phyloP scores from a whole-genome alignment of 2,113 vertebrate species.

The Apteryx owenii region DNA sequence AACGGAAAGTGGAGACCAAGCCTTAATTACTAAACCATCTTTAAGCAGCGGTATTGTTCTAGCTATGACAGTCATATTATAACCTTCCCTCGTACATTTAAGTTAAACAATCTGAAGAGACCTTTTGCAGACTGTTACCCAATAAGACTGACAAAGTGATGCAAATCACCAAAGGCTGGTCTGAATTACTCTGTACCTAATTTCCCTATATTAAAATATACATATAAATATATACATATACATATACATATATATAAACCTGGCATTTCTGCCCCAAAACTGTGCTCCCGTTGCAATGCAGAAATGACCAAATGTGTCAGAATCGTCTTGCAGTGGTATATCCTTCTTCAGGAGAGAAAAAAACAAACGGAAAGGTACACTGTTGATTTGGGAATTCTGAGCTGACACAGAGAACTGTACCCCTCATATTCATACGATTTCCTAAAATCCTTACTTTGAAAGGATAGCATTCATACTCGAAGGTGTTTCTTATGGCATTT shows the following conservation, averaged over 20 bases:
- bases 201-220: not conserved
- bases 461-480: not conserved
- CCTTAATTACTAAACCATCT: not conserved
- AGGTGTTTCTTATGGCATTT: not conserved
- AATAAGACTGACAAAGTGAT: not conserved
- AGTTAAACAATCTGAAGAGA: not conserved
- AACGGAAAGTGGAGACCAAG: not conserved
- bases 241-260: fast-evolving
- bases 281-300: not conserved
- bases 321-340: not conserved
- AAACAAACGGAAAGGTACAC: not conserved
- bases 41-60: not conserved
- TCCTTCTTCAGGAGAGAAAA: not conserved
- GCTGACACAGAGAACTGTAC: not conserved
- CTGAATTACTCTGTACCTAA: not conserved
- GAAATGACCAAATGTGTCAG: not conserved
- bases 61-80: not conserved
- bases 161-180: not conserved
- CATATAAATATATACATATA: fast-evolving
- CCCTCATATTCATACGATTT: not conserved
- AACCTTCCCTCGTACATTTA: not conserved
- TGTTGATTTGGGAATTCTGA: not conserved
- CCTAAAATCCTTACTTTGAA: not conserved
- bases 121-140: not conserved
- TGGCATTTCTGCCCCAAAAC: not conserved